Conservation (phyloP, 2,888 invertebrate genomes). For the Blera fallax region DNA sequence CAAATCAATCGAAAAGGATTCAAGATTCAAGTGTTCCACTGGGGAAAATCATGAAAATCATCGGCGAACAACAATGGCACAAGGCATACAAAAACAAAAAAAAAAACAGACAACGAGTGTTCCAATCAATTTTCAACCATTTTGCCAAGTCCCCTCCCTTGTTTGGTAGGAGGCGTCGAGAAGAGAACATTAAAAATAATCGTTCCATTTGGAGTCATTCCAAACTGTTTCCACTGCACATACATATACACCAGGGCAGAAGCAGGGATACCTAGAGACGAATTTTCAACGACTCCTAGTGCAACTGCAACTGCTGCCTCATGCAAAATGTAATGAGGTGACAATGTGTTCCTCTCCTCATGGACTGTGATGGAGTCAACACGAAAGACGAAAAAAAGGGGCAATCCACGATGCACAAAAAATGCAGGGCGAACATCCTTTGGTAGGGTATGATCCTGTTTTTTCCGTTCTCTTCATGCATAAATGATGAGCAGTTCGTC, state of each 20-base stretch:
- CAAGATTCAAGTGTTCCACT: slow-evolving; percentile 27
- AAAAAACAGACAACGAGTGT: slow-evolving; percentile 29
- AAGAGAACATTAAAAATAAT: slow-evolving; percentile 38
- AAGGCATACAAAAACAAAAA: not conserved
- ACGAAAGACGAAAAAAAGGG: not conserved
- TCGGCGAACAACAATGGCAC: slow-evolving; percentile 8
- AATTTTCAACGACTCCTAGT: slow-evolving; percentile 24
- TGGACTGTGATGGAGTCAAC: slow-evolving; percentile 37
- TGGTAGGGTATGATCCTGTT: slow-evolving; percentile 28
- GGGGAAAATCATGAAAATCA: slow-evolving; percentile 19
- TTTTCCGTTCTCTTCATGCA: slow-evolving; percentile 10
- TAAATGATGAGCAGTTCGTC: slow-evolving; percentile 41
- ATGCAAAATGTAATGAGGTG: slow-evolving; percentile 68
- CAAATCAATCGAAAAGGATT: slow-evolving; percentile 37
- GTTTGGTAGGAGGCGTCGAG: not conserved
- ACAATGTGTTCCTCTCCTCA: slow-evolving; percentile 43
- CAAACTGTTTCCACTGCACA: slow-evolving; percentile 27
- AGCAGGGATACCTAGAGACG: slow-evolving; percentile 6
- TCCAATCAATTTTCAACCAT: slow-evolving; percentile 64
- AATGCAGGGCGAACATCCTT: slow-evolving; percentile 30
- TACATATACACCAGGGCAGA: not conserved
- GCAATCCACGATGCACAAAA: not conserved
- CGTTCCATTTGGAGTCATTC: slow-evolving; percentile 61
- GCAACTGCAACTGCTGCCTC: slow-evolving; percentile 34
- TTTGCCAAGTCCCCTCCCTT: slow-evolving; percentile 35